phyloP scores from a whole-genome alignment of 2,888 invertebrate species.

The Tipula confusa region DNA sequence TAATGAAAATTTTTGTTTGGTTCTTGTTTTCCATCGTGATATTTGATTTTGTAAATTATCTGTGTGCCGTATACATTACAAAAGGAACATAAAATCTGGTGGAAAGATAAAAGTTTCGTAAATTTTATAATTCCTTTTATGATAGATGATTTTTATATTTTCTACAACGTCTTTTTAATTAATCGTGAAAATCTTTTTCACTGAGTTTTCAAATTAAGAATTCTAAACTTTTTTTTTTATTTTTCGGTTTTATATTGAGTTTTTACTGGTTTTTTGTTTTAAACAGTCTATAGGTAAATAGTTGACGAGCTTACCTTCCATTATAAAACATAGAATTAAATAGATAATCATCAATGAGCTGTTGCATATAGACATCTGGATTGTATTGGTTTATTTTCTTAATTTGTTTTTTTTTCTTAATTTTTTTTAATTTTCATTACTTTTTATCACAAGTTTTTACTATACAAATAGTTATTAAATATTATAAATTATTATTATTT shows the following conservation, averaged over 20 bases:
- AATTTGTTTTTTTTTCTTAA: no score
- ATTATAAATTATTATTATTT: no score
- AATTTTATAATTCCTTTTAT: background rate
- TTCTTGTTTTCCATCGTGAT: background rate
- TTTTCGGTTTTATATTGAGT: background rate
- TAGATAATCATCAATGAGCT: background rate
- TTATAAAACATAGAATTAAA: no score
- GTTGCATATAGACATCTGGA: background rate
- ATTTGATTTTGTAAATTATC: background rate
- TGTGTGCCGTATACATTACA: background rate
- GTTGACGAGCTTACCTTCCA: no score
- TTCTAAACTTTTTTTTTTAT: background rate
- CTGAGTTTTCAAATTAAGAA: background rate
- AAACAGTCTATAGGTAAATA: no score
- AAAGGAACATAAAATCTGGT: slow-evolving; percentile 3
- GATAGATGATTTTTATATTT: no score
- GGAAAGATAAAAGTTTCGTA: background rate
- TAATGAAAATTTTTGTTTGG: background rate
- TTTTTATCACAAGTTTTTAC: no score
- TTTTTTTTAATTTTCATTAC: no score
- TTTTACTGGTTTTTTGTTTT: background rate
- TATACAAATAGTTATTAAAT: no score
- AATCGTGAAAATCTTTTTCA: background rate
- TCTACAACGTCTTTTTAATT: background rate
- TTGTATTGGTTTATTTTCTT: background rate